phyloP scores from a whole-genome alignment of 2,113 vertebrate genomes.

The Channa maculata region DNA sequence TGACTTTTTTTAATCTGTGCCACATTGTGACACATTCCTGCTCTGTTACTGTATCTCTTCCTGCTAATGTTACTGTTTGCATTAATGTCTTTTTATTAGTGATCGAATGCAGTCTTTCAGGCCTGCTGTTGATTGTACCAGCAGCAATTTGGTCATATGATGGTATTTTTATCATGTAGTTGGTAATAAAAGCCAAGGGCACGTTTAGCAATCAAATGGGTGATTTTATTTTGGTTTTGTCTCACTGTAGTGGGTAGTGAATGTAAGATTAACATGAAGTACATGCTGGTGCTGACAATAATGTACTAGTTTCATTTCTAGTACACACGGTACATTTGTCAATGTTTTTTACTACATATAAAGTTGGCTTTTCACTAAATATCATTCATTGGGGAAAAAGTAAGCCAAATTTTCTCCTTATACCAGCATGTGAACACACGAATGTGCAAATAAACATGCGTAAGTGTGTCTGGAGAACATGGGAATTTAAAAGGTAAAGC shows the following conservation, averaged over 20 bases:
- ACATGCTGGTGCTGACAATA: too few relatives aligned
- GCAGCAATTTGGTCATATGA: constrained; percentile 17
- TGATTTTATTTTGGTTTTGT: constrained; percentile 7
- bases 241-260: not conserved
- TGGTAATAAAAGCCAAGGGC: constrained; percentile 73
- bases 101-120: constrained; percentile 26
- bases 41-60: constrained; percentile 30
- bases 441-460: too few relatives aligned
- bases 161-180: constrained; percentile 61
- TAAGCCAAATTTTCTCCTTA: too few relatives aligned
- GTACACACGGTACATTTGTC: too few relatives aligned
- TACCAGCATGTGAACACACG: too few relatives aligned
- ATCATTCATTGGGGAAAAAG: too few relatives aligned
- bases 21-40: constrained; percentile 9
- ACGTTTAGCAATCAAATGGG: constrained; percentile 39
- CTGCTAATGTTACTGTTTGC: not conserved
- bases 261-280: too few relatives aligned
- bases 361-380: too few relatives aligned
- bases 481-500: too few relatives aligned
- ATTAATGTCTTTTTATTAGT: constrained; percentile 27
- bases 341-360: too few relatives aligned
- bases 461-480: too few relatives aligned
- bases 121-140: constrained; percentile 5
- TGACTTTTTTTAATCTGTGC: not conserved
- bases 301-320: too few relatives aligned